phyloP scores from a whole-genome alignment of 2,888 invertebrate species.

The Drosophila atroscutellata region DNA sequence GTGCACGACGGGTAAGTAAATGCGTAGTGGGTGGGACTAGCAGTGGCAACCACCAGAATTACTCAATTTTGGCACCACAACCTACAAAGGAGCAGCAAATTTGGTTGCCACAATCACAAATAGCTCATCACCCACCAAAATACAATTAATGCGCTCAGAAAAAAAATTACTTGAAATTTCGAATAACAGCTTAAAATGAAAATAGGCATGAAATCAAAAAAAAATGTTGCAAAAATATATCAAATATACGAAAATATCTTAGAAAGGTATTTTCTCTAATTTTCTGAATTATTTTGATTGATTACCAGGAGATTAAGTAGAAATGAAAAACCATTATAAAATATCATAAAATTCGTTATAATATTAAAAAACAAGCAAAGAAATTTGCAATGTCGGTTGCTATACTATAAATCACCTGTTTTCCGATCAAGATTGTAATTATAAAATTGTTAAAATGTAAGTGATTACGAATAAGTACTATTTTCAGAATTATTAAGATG shows the following conservation, averaged over 20 bases:
- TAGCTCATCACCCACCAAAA: conserved; percentile 39
- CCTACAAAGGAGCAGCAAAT: conserved; percentile 59
- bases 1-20: not conserved
- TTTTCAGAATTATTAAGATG: too few relatives aligned
- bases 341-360: too few relatives aligned
- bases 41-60: conserved; percentile 62
- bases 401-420: not conserved
- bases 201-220: not conserved
- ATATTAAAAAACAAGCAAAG: not conserved
- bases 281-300: not conserved
- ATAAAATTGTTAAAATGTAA: not conserved
- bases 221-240: not conserved
- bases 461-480: too few relatives aligned
- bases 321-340: not conserved
- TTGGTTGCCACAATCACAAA: conserved; percentile 17
- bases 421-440: not conserved
- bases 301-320: not conserved
- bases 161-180: not conserved
- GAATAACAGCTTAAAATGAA: not conserved
- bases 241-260: not conserved
- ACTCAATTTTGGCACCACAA: conserved; percentile 59
- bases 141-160: conserved; percentile 32
- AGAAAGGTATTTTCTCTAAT: not conserved
- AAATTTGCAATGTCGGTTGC: not conserved
- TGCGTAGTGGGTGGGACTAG: not conserved